These are phyloP conservation scores for Cepphus grylle DNA, from an alignment of 2,113 vertebrate genomes.

Conservation along the genomic window DNA sequence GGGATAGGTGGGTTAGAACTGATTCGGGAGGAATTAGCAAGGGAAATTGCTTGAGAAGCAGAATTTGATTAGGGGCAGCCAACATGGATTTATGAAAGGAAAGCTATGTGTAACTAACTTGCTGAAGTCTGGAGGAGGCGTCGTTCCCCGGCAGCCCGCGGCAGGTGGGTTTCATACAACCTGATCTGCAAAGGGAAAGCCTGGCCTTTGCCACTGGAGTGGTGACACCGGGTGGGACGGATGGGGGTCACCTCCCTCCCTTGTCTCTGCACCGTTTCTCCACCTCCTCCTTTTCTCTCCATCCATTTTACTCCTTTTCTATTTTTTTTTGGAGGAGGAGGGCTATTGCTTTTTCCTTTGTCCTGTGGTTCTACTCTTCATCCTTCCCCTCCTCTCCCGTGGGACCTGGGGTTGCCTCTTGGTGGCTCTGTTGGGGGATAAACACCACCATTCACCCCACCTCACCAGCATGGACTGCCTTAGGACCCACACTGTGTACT, in stretches of 20 bases:
- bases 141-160: accelerated
- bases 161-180: not conserved
- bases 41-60: slow-evolving; percentile 70
- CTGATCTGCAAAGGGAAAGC: not conserved
- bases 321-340: not conserved
- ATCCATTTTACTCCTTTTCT: not conserved
- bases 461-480: not conserved
- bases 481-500: not conserved
- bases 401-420: not conserved
- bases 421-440: accelerated
- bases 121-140: slow-evolving; percentile 6
- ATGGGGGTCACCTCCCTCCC: not conserved
- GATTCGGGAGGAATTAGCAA: slow-evolving; percentile 62
- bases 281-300: not conserved
- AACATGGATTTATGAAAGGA: slow-evolving; percentile 34
- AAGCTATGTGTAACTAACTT: not conserved
- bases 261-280: accelerated
- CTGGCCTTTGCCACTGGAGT: not conserved
- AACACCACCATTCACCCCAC: not conserved
- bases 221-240: not conserved
- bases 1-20: slow-evolving; percentile 55
- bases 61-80: slow-evolving; percentile 67
- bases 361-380: not conserved
- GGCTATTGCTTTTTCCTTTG: not conserved
- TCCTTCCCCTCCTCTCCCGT: not conserved